Evolutionary conservation across 2,797 vertebrate species (phyloP), one percentile per base, ranked within the genome.

Genomic region (Schizothorax lantsangensis): DNA sequence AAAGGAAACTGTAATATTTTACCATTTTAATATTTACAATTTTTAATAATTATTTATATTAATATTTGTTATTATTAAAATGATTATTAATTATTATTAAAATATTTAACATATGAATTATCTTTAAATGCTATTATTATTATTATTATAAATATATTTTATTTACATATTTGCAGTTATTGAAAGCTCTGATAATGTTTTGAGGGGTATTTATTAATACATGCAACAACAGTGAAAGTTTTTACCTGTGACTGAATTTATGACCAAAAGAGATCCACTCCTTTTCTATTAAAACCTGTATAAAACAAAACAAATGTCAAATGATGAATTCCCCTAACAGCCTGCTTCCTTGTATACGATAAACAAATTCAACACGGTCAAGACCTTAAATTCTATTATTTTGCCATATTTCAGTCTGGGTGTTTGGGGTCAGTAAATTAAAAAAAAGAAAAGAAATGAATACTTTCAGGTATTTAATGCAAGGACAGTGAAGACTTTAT

Each of bases 251-350:
- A 84, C 14, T 89, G 74, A 90, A 90, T 54, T 90, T 90, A 85
- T 90, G 89, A 43, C 89, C 89, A 38, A 90, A 89, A 11, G 89
- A 81, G 62, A 89, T 85, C 89, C 89, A 89, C 19, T 89, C 89
- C 40, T 84, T 88, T 40, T 89, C 87, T 15, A 90, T 89, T 66
- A 90, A 85, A 84, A 90, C 89, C 89, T 90, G 77, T 9, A 59
- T 6, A 23, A 43, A 80, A 45, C 26, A 64, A 59, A n/a, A n/a
- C 14, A 38, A 26, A 45, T 8, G 7, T 17, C 15, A 57, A 62
- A 62, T 47, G 1, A 66, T 78, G 5, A 38, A 36, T 54, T 33
- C 23, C 1, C 10, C 5, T 11, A 38, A 43, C 47, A 21, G 8
- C 19, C 2, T 52, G 8, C 47, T 77, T 11, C 10, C 15, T 77